Evolutionary conservation across 2,888 invertebrate species (phyloP).

Genomic region (Polydrusus pterygomalis): DNA sequence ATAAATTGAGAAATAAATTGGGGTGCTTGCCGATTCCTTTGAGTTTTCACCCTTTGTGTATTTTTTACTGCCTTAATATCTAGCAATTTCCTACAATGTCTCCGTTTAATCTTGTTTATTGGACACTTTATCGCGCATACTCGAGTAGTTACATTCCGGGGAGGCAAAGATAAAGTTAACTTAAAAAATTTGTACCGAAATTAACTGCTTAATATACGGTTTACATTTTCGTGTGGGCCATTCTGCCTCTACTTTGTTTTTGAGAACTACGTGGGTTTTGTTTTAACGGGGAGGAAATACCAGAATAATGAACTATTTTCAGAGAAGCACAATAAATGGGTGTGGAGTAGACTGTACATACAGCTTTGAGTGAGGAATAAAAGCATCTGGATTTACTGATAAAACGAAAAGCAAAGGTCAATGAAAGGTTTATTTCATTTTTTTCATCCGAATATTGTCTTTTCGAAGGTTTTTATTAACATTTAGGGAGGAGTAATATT

Average conservation of each 20-base stretch:
- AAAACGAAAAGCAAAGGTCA: background rate
- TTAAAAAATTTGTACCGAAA: slow-evolving; percentile 20
- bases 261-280: slow-evolving; percentile 41
- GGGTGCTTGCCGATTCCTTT: slow-evolving; percentile 26
- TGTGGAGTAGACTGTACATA: too few species aligned
- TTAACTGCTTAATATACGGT: slow-evolving; percentile 31
- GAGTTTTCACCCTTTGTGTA: slow-evolving; percentile 24
- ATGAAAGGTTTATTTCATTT: background rate
- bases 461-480: too few species aligned
- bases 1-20: background rate
- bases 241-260: slow-evolving; percentile 32
- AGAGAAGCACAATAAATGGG: slow-evolving; percentile 15
- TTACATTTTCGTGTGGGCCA: slow-evolving; percentile 41
- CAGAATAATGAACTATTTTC: slow-evolving; percentile 17
- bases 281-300: slow-evolving; percentile 26
- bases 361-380: background rate
- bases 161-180: slow-evolving; percentile 27
- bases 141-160: slow-evolving; percentile 3
- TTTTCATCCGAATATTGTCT: too few species aligned
- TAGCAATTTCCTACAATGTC: slow-evolving; percentile 19
- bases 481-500: too few species aligned
- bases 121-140: slow-evolving; percentile 35
- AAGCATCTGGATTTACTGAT: slow-evolving; percentile 12
- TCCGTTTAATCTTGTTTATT: slow-evolving; percentile 37
- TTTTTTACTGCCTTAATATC: slow-evolving; percentile 27